These are phyloP conservation scores for Helogale parvula DNA, from an alignment of 2,113 vertebrate species.

Conservation along the genomic window DNA sequence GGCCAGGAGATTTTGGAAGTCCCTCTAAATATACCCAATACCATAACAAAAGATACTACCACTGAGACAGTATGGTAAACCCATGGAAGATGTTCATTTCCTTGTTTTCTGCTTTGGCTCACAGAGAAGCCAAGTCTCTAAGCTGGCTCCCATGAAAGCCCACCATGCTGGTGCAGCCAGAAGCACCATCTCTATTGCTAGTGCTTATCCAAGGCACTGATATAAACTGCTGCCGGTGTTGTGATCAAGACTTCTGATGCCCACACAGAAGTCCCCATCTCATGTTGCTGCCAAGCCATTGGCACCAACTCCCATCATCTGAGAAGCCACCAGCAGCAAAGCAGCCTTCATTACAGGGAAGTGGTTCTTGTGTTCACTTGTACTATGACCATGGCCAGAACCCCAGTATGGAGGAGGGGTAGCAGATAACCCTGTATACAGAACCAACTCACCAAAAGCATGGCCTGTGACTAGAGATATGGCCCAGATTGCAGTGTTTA, in stretches of 20 bases:
- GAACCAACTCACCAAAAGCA: not conserved
- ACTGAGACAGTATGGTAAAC: not conserved
- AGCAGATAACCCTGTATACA: not conserved
- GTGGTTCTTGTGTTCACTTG: not conserved
- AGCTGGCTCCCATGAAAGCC: not conserved
- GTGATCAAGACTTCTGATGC: not conserved
- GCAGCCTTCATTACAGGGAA: not conserved
- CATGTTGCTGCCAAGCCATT: not conserved
- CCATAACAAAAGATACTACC: not conserved
- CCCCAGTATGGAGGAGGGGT: not conserved
- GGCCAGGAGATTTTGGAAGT: not conserved
- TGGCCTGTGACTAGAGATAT: slow-evolving; percentile 15
- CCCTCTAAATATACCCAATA: not conserved
- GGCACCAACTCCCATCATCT: not conserved
- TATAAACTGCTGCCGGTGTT: not conserved
- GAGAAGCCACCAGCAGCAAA: not conserved
- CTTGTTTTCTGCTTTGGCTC: slow-evolving; percentile 24
- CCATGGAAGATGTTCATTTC: not conserved
- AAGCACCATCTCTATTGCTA: slow-evolving; percentile 29
- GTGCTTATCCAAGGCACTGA: not conserved
- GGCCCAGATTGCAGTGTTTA: slow-evolving; percentile 52
- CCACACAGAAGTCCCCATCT: not conserved
- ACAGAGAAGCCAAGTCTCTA: not conserved
- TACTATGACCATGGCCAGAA: not conserved
- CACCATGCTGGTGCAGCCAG: not conserved